Evolutionary conservation across 1,140 invertebrate species (phyloP), one percentile per base, ranked within the genome.

Genomic region (Oncopodura yosiiana): DNA sequence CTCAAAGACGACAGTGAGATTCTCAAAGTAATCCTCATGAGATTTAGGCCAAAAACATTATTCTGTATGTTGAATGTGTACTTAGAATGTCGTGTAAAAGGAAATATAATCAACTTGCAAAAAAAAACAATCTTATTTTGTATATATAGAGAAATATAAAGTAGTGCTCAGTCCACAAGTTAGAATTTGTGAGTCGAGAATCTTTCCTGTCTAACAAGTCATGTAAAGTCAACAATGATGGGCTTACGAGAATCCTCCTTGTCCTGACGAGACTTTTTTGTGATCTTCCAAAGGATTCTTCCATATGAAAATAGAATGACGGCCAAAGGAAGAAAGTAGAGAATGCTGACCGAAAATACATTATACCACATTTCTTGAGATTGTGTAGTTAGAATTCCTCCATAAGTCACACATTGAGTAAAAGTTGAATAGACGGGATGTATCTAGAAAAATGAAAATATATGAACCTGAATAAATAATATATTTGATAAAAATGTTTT

Each of bases 71-170:
- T n/a, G n/a, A n/a, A n/a, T n/a, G n/a, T n/a, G n/a, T n/a, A n/a
- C n/a, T n/a, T n/a, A n/a, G n/a, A 86, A 84, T 16, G 80, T 75
- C 14, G 80, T 78, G 57, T 85, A 84, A 0, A 84, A 85, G 11
- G 85, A 83, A 82, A 84, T 87, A 67, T 84, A 87, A 67, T 78
- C 76, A 41, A 86, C 77, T n/a, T n/a, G n/a, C n/a, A 65, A 87
- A 88, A 0, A 81, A 81, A 2, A 78, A 70, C 0, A 87, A 83
- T 26, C 90, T 87, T 12, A 82, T 82, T 19, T 88, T 74, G 0
- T 86, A 87, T 84, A 88, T 87, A 46, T 80, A 75, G 2, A 90
- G 70, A 0, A 86, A 88, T 59, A 83, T 70, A n/a, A n/a, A n/a
- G n/a, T n/a, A n/a, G n/a, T 42, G 19, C 29, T 18, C 3, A 18